phyloP scores from a whole-genome alignment of 2,113 vertebrate species.

The Daboia siamensis region DNA sequence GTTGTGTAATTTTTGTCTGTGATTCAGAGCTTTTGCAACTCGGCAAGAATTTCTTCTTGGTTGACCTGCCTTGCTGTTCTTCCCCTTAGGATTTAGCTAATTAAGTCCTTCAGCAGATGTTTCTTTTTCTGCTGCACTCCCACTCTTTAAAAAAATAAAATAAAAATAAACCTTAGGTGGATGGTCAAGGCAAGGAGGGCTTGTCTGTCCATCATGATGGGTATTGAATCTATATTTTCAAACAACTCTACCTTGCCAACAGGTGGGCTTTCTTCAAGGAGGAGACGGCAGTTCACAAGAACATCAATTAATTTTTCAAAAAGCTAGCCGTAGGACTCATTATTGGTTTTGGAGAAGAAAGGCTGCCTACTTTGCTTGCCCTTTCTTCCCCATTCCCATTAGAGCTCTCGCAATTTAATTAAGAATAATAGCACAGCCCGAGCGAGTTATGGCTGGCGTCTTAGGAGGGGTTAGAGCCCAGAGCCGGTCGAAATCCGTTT shows the following conservation, averaged over 20 bases:
- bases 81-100: background rate
- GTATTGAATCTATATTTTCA: background rate
- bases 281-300: background rate
- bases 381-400: background rate
- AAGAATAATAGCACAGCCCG: background rate
- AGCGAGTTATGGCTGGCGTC: background rate
- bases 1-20: background rate
- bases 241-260: background rate
- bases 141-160: background rate
- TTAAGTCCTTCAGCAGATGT: background rate
- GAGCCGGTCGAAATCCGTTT: background rate
- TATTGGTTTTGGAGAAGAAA: background rate
- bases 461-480: background rate
- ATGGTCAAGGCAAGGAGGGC: background rate
- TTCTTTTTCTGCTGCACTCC: background rate
- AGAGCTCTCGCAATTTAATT: background rate
- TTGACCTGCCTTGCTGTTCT: background rate
- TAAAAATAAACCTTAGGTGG: background rate
- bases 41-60: background rate
- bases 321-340: background rate
- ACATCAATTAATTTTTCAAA: background rate
- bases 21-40: background rate
- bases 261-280: background rate
- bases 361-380: too few relatives aligned
- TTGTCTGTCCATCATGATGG: background rate